Base-by-base conservation (phyloP, 2,888 invertebrate genomes). In the Cyrtodaria siliqua region DNA sequence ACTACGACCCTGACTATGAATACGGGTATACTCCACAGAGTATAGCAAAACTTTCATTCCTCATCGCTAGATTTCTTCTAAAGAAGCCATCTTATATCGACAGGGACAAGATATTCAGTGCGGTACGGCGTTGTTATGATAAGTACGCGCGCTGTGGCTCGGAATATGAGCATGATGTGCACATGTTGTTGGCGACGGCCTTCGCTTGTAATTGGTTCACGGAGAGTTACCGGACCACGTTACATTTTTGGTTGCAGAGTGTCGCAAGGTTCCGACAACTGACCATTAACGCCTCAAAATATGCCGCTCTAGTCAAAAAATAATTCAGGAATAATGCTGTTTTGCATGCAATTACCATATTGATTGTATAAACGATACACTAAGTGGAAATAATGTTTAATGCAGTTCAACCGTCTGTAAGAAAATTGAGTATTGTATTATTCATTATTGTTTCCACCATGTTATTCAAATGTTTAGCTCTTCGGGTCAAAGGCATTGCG, bases 131-230 rank as follows among this genome's bases (percentile, higher is more conserved):
- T 4, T 91, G 90, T 62, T 90, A 89, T 56, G 91, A 91, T 55
- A 83, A 87, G 56, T 90, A 84, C 57, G 85, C 86, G 2, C 63
- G 87, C 8, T 84, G 84, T 68, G 86, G 85, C 9, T 80, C 73
- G 6, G 84, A 86, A 47, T 86, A 81, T 29, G 88, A 88, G 62
- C 85, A 90, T 56, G 91, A 91, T 55, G 87, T 91, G 0, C 91
- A 91, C 75, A 91, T 92, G 91, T 84, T 92, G 14, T 66, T 92
- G 20, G 91, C 92, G n/a, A 91, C 90, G 2, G 87, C 91, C 4
- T 88, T 87, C 50, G 91, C 91, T 27, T 87, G 90, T 69, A 89
- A 90, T 67, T 92, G 92, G 92, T 92, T 92, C 73, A 75, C 83
- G 4, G 82, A 87, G 12, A 70, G 77, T 24, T 89, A 91, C 61